These are phyloP conservation scores for Lagocephalus sceleratus DNA, from an alignment of 2,797 vertebrate species.

Conservation along the genomic window DNA sequence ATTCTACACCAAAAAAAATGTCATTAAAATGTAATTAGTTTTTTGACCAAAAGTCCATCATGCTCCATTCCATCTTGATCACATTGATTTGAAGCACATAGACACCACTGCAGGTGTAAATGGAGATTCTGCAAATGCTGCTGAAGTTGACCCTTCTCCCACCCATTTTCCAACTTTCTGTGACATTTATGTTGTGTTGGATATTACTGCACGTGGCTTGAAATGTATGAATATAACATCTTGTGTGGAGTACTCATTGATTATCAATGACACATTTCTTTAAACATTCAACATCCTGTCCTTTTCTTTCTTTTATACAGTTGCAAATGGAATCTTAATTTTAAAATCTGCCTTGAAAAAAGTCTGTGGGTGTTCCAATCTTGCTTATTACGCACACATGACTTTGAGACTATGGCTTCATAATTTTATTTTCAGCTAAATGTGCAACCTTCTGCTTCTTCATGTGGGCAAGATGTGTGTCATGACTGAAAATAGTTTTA, in stretches of 20 bases:
- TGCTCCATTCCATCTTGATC: conserved; percentile 37
- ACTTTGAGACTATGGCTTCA: no score
- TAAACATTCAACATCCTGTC: no score
- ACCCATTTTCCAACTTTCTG: neutral
- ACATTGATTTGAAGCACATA: conserved; percentile 57
- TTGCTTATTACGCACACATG: no score
- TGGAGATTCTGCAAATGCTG: conserved; percentile 28
- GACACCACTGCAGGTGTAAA: conserved; percentile 47
- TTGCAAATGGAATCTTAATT: no score
- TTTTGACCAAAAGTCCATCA: conserved; percentile 50
- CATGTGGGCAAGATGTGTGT: conserved; percentile 56
- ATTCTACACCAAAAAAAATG: no score
- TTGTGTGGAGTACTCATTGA: conserved; percentile 14
- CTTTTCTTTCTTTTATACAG: no score
- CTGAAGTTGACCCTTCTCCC: conserved; percentile 13
- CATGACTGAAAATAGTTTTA: neutral
- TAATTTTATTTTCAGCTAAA: neutral
- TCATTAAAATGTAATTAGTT: conserved; percentile 63
- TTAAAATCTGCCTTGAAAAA: no score
- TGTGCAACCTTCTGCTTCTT: conserved; percentile 10
- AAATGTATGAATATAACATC: conserved; percentile 17
- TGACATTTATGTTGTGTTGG: conserved; percentile 55
- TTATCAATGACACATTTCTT: neutral
- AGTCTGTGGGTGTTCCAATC: no score
- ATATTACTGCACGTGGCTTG: conserved; percentile 20